Evolutionary conservation across 2,113 vertebrate species (phyloP).

Genomic region (Stomatorhinus ivindoensis): DNA sequence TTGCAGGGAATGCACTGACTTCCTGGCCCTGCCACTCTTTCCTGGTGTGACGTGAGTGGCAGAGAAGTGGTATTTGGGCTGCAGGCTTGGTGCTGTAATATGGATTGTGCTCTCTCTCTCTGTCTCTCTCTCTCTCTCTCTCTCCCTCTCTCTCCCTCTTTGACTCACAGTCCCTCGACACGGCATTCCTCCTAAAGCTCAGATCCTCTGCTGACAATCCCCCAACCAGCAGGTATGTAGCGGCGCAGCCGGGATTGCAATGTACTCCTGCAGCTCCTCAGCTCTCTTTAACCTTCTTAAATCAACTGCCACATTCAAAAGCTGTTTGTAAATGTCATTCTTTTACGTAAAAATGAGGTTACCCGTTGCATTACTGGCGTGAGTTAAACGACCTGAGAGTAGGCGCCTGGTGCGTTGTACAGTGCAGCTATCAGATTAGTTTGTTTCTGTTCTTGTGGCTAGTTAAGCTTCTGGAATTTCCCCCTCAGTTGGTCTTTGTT

Average conservation of each 20-base stretch:
- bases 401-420: not conserved
- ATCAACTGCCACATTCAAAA: not conserved
- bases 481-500: not conserved
- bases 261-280: not conserved
- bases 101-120: constrained; percentile 1
- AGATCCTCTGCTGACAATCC: not conserved
- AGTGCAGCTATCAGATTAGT: not conserved
- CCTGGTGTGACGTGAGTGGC: not conserved
- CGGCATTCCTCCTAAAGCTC: not conserved
- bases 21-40: constrained; percentile 1
- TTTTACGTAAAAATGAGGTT: not conserved
- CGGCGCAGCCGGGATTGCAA: not conserved
- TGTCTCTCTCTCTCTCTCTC: not conserved
- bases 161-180: not conserved
- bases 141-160: not conserved
- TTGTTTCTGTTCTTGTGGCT: not conserved
- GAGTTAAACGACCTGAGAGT: not conserved
- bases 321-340: not conserved
- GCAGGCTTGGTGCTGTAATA: not conserved
- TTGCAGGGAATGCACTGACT: not conserved
- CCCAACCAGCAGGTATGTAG: not conserved
- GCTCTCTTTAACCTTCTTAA: not conserved
- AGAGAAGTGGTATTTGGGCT: constrained; percentile 13
- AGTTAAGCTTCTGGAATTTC: not conserved
- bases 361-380: not conserved